These are phyloP conservation scores for Scaptomyza graminum DNA, from an alignment of 1,140 invertebrate genomes.

Conservation along the genomic window DNA sequence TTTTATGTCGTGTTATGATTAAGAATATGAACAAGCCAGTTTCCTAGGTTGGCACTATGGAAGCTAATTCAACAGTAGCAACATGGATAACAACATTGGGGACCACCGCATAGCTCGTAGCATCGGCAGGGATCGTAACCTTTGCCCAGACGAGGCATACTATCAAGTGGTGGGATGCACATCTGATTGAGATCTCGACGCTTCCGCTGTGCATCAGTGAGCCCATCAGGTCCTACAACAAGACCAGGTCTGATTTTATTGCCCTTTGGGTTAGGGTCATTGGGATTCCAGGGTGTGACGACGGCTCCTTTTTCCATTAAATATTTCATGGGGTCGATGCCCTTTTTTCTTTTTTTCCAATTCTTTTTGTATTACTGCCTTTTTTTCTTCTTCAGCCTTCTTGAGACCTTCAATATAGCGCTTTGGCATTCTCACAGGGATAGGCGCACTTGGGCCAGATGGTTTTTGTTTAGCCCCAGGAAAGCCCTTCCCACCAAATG, in stretches of 20 bases:
- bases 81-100: conserved; percentile 18
- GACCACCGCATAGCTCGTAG: conserved; percentile 15
- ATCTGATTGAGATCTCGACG: not conserved
- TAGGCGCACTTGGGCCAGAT: not conserved
- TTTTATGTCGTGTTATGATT: too few species aligned
- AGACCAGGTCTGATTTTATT: not conserved
- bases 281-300: conserved; percentile 31
- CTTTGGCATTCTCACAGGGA: conserved; percentile 26
- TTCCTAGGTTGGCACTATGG: too few species aligned
- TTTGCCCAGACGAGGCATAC: conserved; percentile 31
- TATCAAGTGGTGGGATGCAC: conserved; percentile 29
- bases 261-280: conserved; percentile 11
- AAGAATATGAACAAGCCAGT: too few species aligned
- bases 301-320: conserved; percentile 14
- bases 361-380: not conserved
- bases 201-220: conserved; percentile 33
- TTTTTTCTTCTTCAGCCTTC: conserved; percentile 4
- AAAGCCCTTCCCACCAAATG: conserved; percentile 13
- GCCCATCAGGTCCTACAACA: conserved; percentile 16
- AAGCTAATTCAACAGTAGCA: conserved; percentile 12
- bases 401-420: not conserved
- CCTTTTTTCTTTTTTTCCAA: conserved; percentile 19
- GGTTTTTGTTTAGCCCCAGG: conserved; percentile 12
- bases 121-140: conserved; percentile 24
- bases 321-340: conserved; percentile 29